Percentiles rank a stretch among this genome's conserved stretches.
Evolutionary conservation across 2,888 invertebrate genomes (phyloP).

Genomic region (Rugalucina vietnamica): DNA sequence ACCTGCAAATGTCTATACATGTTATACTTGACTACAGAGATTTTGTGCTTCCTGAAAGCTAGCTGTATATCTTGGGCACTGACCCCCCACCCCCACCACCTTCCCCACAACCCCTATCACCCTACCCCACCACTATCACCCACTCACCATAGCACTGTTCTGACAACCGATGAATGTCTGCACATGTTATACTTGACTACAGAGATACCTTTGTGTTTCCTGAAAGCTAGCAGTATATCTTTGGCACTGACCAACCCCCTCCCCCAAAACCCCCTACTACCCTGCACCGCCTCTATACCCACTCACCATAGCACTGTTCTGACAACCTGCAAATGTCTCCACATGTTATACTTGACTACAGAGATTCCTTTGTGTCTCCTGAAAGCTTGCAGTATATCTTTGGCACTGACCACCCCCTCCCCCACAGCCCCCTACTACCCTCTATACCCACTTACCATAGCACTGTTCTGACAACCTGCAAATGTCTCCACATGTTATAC

Average conservation of each 20-base stretch:
- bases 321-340: slow-evolving; percentile 81
- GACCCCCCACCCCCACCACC: too few relatives aligned
- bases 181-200: slow-evolving; percentile 83
- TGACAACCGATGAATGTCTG: slow-evolving; percentile 80
- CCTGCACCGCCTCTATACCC: too few relatives aligned
- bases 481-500: slow-evolving; percentile 83
- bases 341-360: slow-evolving; percentile 82
- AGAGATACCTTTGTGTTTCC: slow-evolving; percentile 78
- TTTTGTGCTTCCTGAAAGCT: slow-evolving; percentile 80
- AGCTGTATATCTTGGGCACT: slow-evolving; percentile 76
- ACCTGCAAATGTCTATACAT: slow-evolving; percentile 82
- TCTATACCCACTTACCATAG: slow-evolving; percentile 81
- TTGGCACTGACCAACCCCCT: slow-evolving; percentile 76
- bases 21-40: slow-evolving; percentile 82
- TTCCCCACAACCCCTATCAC: too few relatives aligned
- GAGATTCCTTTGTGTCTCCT: slow-evolving; percentile 79
- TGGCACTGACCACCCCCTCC: too few relatives aligned
- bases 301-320: slow-evolving; percentile 79
- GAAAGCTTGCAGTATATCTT: slow-evolving; percentile 78
- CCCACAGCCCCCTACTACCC: too few relatives aligned
- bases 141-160: slow-evolving; percentile 79
- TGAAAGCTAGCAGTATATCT: slow-evolving; percentile 79
- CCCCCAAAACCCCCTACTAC: too few relatives aligned
- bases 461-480: slow-evolving; percentile 74
- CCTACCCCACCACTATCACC: too few relatives aligned